Conservation (phyloP, 2,113 vertebrate genomes). For the Dinomys branickii region DNA sequence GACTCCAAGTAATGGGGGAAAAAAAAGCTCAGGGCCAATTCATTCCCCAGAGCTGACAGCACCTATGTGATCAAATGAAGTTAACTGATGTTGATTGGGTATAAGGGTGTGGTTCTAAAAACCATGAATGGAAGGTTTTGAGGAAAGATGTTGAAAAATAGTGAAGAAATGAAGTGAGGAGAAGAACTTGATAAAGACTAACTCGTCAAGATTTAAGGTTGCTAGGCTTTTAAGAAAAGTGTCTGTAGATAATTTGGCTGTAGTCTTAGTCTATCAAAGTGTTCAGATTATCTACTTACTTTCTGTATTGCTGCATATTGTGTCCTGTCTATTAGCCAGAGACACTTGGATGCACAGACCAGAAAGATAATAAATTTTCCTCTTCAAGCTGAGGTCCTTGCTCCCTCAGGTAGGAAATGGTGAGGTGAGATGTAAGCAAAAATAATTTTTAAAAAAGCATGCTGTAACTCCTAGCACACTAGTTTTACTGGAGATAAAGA, state of each 20-base stretch:
- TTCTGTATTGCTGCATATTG: neutral
- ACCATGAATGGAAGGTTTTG: neutral
- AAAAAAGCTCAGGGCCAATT: neutral
- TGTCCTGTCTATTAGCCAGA: neutral
- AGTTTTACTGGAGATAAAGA: neutral
- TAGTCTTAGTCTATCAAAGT: neutral
- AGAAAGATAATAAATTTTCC: neutral
- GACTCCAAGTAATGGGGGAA: neutral
- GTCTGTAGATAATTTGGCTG: neutral
- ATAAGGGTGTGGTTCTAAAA: neutral
- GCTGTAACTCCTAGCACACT: neutral
- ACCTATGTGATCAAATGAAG: neutral
- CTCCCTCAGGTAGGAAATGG: neutral
- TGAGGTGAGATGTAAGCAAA: neutral
- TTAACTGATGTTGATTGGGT: neutral
- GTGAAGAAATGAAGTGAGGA: neutral
- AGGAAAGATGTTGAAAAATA: neutral
- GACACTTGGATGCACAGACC: neutral
- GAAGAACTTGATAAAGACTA: neutral
- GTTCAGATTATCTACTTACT: neutral
- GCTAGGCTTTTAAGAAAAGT: neutral
- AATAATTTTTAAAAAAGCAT: neutral
- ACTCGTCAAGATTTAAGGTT: neutral
- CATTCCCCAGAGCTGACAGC: neutral
- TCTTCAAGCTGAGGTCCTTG: neutral